Base-by-base conservation (phyloP, 1,140 invertebrate species). In the Brachionus angularis region DNA sequence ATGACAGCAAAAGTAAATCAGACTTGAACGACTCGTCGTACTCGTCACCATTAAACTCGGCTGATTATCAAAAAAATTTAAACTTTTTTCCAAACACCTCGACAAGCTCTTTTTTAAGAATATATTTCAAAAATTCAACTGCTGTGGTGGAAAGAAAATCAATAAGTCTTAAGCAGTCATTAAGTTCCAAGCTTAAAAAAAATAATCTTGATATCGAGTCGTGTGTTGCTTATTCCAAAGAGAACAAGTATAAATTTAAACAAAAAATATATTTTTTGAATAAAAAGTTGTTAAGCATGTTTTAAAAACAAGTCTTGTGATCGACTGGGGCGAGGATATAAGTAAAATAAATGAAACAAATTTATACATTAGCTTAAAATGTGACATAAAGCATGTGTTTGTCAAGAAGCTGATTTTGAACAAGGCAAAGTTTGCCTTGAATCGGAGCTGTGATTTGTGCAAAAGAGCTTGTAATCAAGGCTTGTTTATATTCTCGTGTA, bases 21-120 rank as follows among this genome's bases (percentile, higher is more conserved):
- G n/a, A n/a, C n/a, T n/a, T n/a, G n/a, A n/a, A n/a, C n/a, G n/a
- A n/a, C n/a, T n/a, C n/a, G n/a, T n/a, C n/a, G n/a, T n/a, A n/a
- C n/a, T n/a, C n/a, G n/a, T n/a, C n/a, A n/a, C n/a, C n/a, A n/a
- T n/a, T n/a, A n/a, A n/a, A n/a, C n/a, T n/a, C n/a, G n/a, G n/a
- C n/a, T n/a, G n/a, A n/a, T n/a, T n/a, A n/a, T n/a, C n/a, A n/a
- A n/a, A n/a, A n/a, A n/a, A n/a, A n/a, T n/a, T n/a, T n/a, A n/a
- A n/a, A n/a, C n/a, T n/a, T n/a, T n/a, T n/a, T n/a, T n/a, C n/a
- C n/a, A n/a, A n/a, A n/a, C n/a, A n/a, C n/a, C n/a, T n/a, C n/a
- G n/a, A n/a, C n/a, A n/a, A n/a, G n/a, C n/a, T n/a, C 52, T 5
- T 55, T 55, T 34, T 55, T 55, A 31, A 27, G 52, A 27, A 55